phyloP scores from a whole-genome alignment of 2,888 invertebrate genomes.

The Zaprionus bogoriensis region DNA sequence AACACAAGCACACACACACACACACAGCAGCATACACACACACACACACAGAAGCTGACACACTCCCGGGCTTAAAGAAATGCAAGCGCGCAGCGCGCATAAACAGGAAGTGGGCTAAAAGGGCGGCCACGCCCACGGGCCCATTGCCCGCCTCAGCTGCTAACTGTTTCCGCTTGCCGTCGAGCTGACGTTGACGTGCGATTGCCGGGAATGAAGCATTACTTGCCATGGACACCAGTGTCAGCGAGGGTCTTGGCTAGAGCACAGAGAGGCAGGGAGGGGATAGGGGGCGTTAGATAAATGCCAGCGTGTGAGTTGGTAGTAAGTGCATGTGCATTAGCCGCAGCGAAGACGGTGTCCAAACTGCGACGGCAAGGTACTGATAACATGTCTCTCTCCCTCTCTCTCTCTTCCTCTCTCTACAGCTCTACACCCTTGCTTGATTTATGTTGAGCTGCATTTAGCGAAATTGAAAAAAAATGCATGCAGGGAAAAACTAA shows the following conservation, averaged over 20 bases:
- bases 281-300: neutral
- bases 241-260: neutral
- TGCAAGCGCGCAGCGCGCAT: conserved; percentile 22
- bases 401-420: too few relatives aligned
- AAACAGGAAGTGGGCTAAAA: conserved; percentile 12
- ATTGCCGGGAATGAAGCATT: conserved; percentile 64
- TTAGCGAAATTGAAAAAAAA: too few relatives aligned
- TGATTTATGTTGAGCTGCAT: neutral
- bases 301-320: conserved; percentile 40
- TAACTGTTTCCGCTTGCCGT: conserved; percentile 68
- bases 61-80: conserved; percentile 18
- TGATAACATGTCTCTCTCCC: neutral
- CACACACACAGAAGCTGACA: conserved; percentile 1
- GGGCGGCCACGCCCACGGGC: conserved; percentile 49
- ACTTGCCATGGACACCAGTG: conserved; percentile 38
- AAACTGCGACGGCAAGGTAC: neutral
- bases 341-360: neutral
- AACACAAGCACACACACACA: conserved; percentile 22
- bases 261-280: neutral
- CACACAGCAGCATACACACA: conserved; percentile 16
- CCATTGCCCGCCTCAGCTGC: too few relatives aligned
- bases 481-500: neutral
- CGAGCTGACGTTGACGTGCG: conserved; percentile 56
- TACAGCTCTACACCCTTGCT: too few relatives aligned
- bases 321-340: conserved; percentile 48